These are phyloP conservation scores for Achroia grisella DNA, from an alignment of 1,140 invertebrate genomes.

Conservation along the genomic window DNA sequence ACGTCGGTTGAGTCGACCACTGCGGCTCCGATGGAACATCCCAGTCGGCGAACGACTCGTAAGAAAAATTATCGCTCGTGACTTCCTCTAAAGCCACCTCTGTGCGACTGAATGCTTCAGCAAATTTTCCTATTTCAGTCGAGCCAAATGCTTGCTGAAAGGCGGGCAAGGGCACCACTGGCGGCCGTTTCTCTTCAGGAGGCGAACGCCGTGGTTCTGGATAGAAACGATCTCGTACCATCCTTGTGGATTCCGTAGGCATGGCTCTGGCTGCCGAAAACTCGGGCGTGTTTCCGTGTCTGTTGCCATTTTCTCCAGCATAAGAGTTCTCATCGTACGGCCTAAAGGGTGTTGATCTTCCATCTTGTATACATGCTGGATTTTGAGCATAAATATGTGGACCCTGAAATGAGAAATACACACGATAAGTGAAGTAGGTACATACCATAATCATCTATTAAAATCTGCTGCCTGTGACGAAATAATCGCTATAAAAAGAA, in stretches of 20 bases:
- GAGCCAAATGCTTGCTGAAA: slow-evolving; percentile 86
- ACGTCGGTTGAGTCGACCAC: slow-evolving; percentile 48
- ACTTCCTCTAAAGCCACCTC: slow-evolving; percentile 48
- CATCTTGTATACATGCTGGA: slow-evolving; percentile 39
- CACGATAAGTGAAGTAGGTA: no score
- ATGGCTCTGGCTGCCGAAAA: slow-evolving; percentile 14
- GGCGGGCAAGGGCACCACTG: slow-evolving; percentile 77
- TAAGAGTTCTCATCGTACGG: slow-evolving; percentile 42
- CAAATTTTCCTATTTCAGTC: slow-evolving; percentile 84
- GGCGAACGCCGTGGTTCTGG: slow-evolving; percentile 32
- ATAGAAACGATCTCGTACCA: slow-evolving; percentile 25
- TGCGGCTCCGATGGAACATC: slow-evolving; percentile 44
- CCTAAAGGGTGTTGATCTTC: slow-evolving; percentile 45
- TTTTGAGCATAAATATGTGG: slow-evolving; percentile 30
- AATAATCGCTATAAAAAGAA: no score
- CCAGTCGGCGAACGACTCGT: slow-evolving; percentile 61
- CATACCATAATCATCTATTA: no score
- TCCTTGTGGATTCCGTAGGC: slow-evolving; percentile 17
- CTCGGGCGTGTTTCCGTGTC: slow-evolving; percentile 24
- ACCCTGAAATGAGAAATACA: slow-evolving; percentile 32
- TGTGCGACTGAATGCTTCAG: slow-evolving; percentile 72
- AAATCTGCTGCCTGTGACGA: no score
- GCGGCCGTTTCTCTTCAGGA: slow-evolving; percentile 42
- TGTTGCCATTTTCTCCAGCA: slow-evolving; percentile 24
- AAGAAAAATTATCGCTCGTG: slow-evolving; percentile 39